These are phyloP conservation scores for Helicolenus hilgendorfi DNA, from an alignment of 2,797 vertebrate species.

Conservation along the genomic window DNA sequence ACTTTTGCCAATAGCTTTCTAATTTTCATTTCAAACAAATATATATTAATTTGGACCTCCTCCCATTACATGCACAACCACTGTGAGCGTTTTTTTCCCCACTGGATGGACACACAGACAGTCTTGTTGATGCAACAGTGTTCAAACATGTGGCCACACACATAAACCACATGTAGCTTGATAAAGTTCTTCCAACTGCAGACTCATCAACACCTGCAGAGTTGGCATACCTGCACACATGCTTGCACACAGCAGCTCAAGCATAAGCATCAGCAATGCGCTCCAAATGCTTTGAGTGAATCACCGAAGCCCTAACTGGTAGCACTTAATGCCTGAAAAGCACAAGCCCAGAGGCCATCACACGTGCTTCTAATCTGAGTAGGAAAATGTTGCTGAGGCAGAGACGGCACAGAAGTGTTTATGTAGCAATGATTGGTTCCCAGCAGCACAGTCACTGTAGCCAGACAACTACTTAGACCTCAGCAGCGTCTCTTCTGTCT, in stretches of 20 bases:
- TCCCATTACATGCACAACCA: not conserved
- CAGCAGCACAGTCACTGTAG: not conserved
- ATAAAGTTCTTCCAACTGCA: constrained; percentile 44
- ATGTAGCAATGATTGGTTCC: constrained; percentile 23
- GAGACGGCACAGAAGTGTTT: constrained; percentile 5
- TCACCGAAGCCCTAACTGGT: constrained; percentile 12
- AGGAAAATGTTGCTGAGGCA: constrained; percentile 10
- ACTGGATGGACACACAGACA: not conserved
- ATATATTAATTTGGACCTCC: not conserved
- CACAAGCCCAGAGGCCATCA: constrained; percentile 22
- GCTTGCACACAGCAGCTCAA: not conserved
- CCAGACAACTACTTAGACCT: constrained; percentile 25
- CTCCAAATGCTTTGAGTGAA: constrained; percentile 1
- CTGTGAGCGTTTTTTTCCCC: too few relatives aligned
- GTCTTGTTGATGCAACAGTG: too few relatives aligned
- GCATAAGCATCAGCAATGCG: not conserved
- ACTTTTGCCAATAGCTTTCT: too few relatives aligned
- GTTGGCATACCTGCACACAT: constrained; percentile 40
- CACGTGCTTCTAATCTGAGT: not conserved
- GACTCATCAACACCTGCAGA: constrained; percentile 57
- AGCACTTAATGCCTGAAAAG: constrained; percentile 3
- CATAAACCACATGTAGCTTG: constrained; percentile 11
- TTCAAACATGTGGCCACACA: constrained; percentile 15
- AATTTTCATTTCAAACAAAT: not conserved
- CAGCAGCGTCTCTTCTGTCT: not conserved